Percentiles rank a stretch among this genome's conserved stretches.
Evolutionary conservation across 2,797 vertebrate genomes (phyloP).

Genomic region (Pagetopsis macropterus): DNA sequence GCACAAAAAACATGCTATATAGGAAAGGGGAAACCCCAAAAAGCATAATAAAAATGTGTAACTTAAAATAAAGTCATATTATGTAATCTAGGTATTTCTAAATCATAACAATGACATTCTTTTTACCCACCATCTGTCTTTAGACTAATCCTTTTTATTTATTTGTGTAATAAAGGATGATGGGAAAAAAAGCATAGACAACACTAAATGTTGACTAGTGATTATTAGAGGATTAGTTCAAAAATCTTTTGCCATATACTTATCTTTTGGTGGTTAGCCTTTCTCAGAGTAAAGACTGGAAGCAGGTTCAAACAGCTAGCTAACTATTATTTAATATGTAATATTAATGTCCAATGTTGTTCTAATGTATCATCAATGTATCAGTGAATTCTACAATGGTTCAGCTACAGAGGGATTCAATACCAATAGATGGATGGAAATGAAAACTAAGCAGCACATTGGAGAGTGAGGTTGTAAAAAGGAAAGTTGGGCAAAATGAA

Average conservation of each 20-base stretch:
- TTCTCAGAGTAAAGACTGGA: too few relatives aligned
- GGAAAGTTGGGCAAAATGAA: slow-evolving; percentile 18
- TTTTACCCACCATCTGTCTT: too few relatives aligned
- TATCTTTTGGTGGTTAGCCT: too few relatives aligned
- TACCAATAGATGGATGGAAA: not conserved
- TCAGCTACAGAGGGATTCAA: not conserved
- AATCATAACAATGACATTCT: not conserved
- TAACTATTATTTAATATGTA: not conserved
- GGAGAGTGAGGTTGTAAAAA: not conserved
- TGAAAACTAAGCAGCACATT: not conserved
- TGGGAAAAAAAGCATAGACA: too few relatives aligned
- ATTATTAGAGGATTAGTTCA: too few relatives aligned
- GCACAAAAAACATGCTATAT: too few relatives aligned
- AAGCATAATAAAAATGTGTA: too few relatives aligned
- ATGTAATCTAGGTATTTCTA: not conserved
- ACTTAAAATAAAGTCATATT: not conserved
- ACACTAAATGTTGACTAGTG: too few relatives aligned
- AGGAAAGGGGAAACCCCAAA: too few relatives aligned
- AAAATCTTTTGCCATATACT: too few relatives aligned
- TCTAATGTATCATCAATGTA: not conserved
- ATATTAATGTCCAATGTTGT: not conserved
- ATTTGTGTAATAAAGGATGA: too few relatives aligned
- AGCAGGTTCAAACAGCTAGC: too few relatives aligned
- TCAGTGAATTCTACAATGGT: not conserved
- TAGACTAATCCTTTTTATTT: not conserved